Evolutionary conservation across 2,113 vertebrate genomes (phyloP).

Genomic region (Glareola pratincola): DNA sequence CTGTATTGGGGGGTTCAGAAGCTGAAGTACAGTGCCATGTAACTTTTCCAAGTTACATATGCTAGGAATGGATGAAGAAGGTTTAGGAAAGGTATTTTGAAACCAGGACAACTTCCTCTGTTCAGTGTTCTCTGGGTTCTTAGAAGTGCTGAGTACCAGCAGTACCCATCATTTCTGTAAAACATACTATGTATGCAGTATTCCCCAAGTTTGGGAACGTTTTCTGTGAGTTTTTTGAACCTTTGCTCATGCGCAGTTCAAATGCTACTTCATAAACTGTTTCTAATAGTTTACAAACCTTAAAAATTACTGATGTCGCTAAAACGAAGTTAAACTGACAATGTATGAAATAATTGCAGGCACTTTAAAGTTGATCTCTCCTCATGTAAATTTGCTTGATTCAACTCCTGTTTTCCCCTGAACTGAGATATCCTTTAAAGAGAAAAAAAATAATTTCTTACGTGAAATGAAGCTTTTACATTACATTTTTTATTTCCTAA

Average conservation of each 20-base stretch:
- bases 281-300: neutral
- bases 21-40: neutral
- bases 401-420: neutral
- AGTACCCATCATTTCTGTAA: neutral
- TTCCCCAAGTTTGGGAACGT: neutral
- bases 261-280: neutral
- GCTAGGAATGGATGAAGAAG: neutral
- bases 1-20: neutral
- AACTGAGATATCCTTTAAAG: neutral
- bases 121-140: neutral
- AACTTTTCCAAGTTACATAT: neutral
- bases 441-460: neutral
- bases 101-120: neutral
- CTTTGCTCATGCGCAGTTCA: neutral
- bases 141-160: neutral
- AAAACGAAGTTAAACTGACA: neutral
- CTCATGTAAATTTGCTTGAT: neutral
- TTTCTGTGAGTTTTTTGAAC: neutral
- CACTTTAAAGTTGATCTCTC: neutral
- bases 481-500: neutral
- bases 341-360: neutral
- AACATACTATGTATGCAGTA: neutral
- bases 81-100: neutral
- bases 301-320: neutral
- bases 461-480: neutral